Evolutionary conservation across 2,113 vertebrate species (phyloP).

Genomic region (Gnathonemus echidnorhynchus): DNA sequence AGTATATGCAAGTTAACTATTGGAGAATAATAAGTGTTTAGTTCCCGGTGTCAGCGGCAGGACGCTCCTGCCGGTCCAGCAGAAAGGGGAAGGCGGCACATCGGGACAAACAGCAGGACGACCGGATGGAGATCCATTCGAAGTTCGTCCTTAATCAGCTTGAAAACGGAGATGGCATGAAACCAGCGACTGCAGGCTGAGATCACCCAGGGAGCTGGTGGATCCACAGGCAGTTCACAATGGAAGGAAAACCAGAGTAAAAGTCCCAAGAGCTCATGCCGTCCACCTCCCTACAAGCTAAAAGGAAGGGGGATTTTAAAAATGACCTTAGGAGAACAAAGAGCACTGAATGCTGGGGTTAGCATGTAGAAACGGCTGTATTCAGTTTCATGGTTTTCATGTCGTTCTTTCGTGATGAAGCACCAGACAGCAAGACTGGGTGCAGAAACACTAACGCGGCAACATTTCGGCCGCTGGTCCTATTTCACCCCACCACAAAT

Average conservation of each 20-base stretch:
- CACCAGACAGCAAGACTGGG: neutral
- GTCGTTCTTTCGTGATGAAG: neutral
- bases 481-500: neutral
- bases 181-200: neutral
- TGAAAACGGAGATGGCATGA: neutral
- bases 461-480: neutral
- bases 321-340: constrained; percentile 41
- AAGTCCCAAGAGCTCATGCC: neutral
- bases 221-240: neutral
- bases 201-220: neutral
- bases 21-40: constrained; percentile 83
- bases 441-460: neutral
- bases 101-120: constrained; percentile 26
- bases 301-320: constrained; percentile 9
- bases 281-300: neutral
- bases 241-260: neutral
- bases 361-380: neutral
- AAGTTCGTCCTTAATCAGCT: neutral
- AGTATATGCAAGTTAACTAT: constrained; percentile 89
- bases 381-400: neutral
- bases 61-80: constrained; percentile 30
- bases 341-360: neutral
- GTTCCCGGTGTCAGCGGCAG: constrained; percentile 71
- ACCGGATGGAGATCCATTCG: constrained; percentile 17
- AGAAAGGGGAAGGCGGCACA: constrained; percentile 4